Evolutionary conservation across 2,113 vertebrate genomes (phyloP).

Genomic region (Euleptes europaea): DNA sequence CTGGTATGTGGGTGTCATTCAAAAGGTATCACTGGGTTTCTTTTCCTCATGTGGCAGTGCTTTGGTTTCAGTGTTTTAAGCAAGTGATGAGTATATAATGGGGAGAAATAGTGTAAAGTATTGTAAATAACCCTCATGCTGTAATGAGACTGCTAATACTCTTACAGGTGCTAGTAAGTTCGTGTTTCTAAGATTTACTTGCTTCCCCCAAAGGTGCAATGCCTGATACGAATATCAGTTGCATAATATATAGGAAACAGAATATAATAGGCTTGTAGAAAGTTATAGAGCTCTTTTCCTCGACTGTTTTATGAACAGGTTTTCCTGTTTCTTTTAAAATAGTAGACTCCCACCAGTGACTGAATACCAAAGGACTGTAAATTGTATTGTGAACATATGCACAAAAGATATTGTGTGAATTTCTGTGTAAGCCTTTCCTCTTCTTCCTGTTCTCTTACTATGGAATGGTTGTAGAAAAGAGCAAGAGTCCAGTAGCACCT

Average conservation of each 20-base stretch:
- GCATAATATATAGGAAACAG: slow-evolving; percentile 66
- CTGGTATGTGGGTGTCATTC: slow-evolving; percentile 57
- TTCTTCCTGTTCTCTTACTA: slow-evolving; percentile 55
- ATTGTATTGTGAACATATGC: slow-evolving; percentile 57
- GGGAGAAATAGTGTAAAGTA: slow-evolving; percentile 63
- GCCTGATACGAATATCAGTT: slow-evolving; percentile 64
- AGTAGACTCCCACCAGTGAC: slow-evolving; percentile 64
- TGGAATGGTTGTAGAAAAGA: neutral
- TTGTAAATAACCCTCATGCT: slow-evolving; percentile 69
- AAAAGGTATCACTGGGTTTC: slow-evolving; percentile 36
- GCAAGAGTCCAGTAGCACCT: no score
- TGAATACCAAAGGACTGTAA: slow-evolving; percentile 63
- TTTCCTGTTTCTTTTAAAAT: slow-evolving; percentile 48
- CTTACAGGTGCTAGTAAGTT: slow-evolving; percentile 62
- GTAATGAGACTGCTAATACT: slow-evolving; percentile 66
- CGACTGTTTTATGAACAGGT: slow-evolving; percentile 67
- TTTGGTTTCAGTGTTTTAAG: slow-evolving; percentile 59
- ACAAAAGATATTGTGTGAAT: slow-evolving; percentile 54
- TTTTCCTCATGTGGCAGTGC: slow-evolving; percentile 46
- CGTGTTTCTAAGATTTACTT: slow-evolving; percentile 64
- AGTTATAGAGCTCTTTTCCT: slow-evolving; percentile 59
- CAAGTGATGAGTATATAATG: slow-evolving; percentile 67
- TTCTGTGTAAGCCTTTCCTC: slow-evolving; percentile 30
- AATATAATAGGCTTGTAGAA: slow-evolving; percentile 61
- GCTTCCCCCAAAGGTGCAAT: slow-evolving; percentile 47